Base-by-base conservation (phyloP, 92 coral and sea anemone species). In the Micromussa lordhowensis region DNA sequence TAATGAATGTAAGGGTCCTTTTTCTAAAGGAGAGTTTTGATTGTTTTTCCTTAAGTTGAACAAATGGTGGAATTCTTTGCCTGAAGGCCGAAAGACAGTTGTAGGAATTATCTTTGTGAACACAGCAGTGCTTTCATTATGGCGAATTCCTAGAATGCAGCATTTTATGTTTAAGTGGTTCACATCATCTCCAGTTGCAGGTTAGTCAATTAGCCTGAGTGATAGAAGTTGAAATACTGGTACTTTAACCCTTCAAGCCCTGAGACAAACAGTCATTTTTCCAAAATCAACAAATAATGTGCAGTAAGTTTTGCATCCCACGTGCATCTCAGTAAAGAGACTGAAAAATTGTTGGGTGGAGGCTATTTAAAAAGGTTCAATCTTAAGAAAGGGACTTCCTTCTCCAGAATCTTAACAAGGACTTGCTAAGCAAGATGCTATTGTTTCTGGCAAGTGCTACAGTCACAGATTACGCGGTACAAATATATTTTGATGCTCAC, bases 1-100 rank as follows among this genome's bases (percentile, higher is more conserved):
- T 15, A 21, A 61, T 24, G 9, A 61, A 22, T 24, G 11, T 61
- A 24, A 22, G 68, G 68, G 29, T 61, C 24, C 68, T 15, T 16
- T 24, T 24, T 61, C 1, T 61, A 5, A 61, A 6, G 14, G 68
- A 61, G 9, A 24, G 8, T 66, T n/a, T 34, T 5, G 28, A 19
- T 77, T 63, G 68, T 63, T 14, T 87, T 28, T 36, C 0, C 79
- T 88, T 34, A 71, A 96, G 99, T 48, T 97, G 26, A 97, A 97
- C 72, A 89, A 66, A 87, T 97, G 98, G 99, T 96, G 98, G 99
- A 96, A 94, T 61, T 85, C 96, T 17, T 88, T 96, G 54, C 94
- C 94, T 79, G 95, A 90, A 57, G 98, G 98, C 34, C 89, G 90
- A 80, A 97, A 97, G 90, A 97, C 99, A 75, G 99, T 98, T 18